These are phyloP conservation scores for Agelastica alni DNA, from an alignment of 2,888 invertebrate species.

Conservation along the genomic window DNA sequence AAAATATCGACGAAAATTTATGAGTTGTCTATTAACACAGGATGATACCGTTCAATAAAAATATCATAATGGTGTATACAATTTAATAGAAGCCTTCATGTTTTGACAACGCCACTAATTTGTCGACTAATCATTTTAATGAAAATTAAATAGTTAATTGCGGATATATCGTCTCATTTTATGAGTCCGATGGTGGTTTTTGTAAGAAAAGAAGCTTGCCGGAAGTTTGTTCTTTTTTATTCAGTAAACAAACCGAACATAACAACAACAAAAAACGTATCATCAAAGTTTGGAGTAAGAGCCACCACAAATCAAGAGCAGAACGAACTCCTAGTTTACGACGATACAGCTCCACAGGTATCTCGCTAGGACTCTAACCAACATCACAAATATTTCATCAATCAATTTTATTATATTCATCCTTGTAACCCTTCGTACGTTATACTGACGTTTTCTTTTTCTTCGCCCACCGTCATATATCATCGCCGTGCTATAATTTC, in stretches of 20 bases:
- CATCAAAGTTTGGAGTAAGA: constrained; percentile 4
- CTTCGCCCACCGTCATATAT: constrained; percentile 17
- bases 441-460: constrained; percentile 24
- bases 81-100: constrained; percentile 20
- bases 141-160: too few relatives aligned
- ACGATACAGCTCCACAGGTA: constrained; percentile 36
- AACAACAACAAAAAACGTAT: too few relatives aligned
- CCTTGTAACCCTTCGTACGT: constrained; percentile 20
- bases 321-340: constrained; percentile 39
- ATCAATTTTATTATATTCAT: constrained; percentile 24
- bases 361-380: constrained; percentile 29
- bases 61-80: constrained; percentile 17
- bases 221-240: too few relatives aligned
- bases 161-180: too few relatives aligned
- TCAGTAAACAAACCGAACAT: too few relatives aligned
- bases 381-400: constrained; percentile 38
- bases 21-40: background rate
- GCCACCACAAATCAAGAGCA: constrained; percentile 23
- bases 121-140: constrained; percentile 6
- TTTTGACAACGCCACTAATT: constrained; percentile 15
- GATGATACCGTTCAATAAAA: constrained; percentile 16
- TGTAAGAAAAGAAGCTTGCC: too few relatives aligned
- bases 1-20: constrained; percentile 13
- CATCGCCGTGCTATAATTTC: constrained; percentile 16
- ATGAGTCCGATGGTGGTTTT: too few relatives aligned